phyloP scores from a whole-genome alignment of 1,140 invertebrate genomes.

The Temnothorax curvispinosus region DNA sequence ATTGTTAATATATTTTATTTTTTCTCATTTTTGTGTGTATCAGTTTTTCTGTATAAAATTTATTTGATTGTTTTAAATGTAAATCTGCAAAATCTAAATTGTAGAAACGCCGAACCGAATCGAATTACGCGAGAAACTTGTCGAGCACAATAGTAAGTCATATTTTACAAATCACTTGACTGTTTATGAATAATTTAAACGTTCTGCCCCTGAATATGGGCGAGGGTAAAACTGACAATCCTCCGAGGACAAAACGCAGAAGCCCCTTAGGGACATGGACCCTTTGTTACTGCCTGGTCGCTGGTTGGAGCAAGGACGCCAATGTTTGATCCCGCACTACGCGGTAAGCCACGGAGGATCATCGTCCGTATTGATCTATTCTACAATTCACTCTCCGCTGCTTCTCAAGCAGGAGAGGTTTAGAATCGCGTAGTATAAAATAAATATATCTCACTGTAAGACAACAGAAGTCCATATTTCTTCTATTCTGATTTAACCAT shows the following conservation, averaged over 20 bases:
- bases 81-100: neutral
- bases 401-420: slow-evolving; percentile 33
- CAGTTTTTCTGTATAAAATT: neutral
- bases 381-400: slow-evolving; percentile 49
- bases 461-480: neutral
- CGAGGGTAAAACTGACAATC: slow-evolving; percentile 68
- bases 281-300: slow-evolving; percentile 71
- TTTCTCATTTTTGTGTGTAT: neutral
- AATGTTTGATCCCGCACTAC: slow-evolving; percentile 69
- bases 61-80: neutral
- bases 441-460: slow-evolving; percentile 1
- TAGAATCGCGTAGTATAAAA: slow-evolving; percentile 22
- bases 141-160: slow-evolving; percentile 77
- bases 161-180: slow-evolving; percentile 81
- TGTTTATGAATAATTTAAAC: slow-evolving; percentile 83
- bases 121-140: slow-evolving; percentile 70
- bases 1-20: neutral
- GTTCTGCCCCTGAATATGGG: slow-evolving; percentile 73
- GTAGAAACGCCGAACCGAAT: slow-evolving; percentile 45
- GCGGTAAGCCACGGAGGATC: slow-evolving; percentile 68
- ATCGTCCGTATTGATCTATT: slow-evolving; percentile 69
- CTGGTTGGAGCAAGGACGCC: slow-evolving; percentile 63
- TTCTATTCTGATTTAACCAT: neutral
- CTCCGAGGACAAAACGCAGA: slow-evolving; percentile 70
- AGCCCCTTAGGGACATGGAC: slow-evolving; percentile 66